Base-by-base conservation (phyloP, 1,140 invertebrate species). In the Callitettix versicolor region DNA sequence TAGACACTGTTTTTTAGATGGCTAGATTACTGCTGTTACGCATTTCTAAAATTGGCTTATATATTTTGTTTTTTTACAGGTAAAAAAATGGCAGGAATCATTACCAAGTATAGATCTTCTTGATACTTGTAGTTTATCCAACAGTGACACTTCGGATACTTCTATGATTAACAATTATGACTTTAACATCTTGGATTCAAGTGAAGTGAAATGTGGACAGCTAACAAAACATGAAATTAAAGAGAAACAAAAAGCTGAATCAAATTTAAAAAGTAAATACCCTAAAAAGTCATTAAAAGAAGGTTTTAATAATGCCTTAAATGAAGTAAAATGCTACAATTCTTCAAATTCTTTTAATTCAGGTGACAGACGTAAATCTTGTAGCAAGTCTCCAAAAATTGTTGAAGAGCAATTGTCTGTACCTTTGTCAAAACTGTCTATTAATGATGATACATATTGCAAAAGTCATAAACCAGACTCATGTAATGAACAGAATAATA, bases 61-160 rank as follows among this genome's bases (percentile, higher is more conserved):
- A 30, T 30, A 30, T 30, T 30, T 30, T 30, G 3, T 30, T 9
- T 30, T 30, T 9, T 30, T 9, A 30, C 26, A 51, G 48, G 48
- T 51, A 12, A 51, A 51, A 17, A 51, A 51, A 38, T 51, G 48
- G 48, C 48, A 51, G 36, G 48, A 30, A 38, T 51, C 48, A 12
- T 20, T 51, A 2, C 48, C 48, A 2, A 51, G 33, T 17, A 38
- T 51, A 17, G 36, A 51, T 38, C 18, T 51, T 6, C 18, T 51
- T n/a, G 30, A 17, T 7, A 34, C 21, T 26, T 20, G 14, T 9
- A 51, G 48, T 26, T 36, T 30, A n/a, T 36, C 48, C 15, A 34
- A 51, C 11, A n/a, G 30, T 38, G 48, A 51, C 15, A n/a, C 12
- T n/a, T n/a, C 17, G 12, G 17, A 21, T 11, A 4, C 20, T 2